Conservation (phyloP, 1,140 invertebrate species). For the Drosophila mojavensis region DNA sequence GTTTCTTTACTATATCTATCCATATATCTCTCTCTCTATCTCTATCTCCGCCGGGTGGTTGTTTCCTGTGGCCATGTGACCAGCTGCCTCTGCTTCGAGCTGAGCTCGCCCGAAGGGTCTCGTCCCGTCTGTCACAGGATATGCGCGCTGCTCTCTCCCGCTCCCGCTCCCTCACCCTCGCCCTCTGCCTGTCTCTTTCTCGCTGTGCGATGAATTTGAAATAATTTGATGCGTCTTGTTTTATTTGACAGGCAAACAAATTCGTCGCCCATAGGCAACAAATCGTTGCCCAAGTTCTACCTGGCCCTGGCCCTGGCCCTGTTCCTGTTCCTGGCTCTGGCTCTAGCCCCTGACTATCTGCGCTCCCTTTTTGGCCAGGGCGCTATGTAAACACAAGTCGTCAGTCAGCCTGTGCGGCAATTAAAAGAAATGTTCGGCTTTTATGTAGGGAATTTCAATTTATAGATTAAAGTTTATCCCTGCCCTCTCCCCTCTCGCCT, state of each 20-base stretch:
- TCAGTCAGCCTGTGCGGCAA: conserved; percentile 59
- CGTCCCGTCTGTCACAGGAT: conserved; percentile 22
- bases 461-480: conserved; percentile 63
- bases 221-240: conserved; percentile 82
- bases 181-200: not conserved
- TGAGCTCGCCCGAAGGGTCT: conserved; percentile 24
- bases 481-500: not conserved
- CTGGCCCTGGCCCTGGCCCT: not conserved
- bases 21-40: not conserved
- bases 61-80: conserved; percentile 18
- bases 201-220: conserved; percentile 74
- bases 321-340: not conserved
- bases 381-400: conserved; percentile 68
- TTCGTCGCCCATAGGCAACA: conserved; percentile 65
- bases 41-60: conserved; percentile 16
- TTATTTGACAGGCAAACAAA: conserved; percentile 80
- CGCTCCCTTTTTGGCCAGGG: not conserved
- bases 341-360: not conserved
- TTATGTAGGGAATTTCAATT: conserved; percentile 69
- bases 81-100: conserved; percentile 41
- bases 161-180: too few species aligned
- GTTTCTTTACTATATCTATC: too few species aligned
- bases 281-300: conserved; percentile 11
- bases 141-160: conserved; percentile 1
- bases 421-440: conserved; percentile 56